phyloP scores from a whole-genome alignment of 2,888 invertebrate species.

The Agrilus biguttatus region DNA sequence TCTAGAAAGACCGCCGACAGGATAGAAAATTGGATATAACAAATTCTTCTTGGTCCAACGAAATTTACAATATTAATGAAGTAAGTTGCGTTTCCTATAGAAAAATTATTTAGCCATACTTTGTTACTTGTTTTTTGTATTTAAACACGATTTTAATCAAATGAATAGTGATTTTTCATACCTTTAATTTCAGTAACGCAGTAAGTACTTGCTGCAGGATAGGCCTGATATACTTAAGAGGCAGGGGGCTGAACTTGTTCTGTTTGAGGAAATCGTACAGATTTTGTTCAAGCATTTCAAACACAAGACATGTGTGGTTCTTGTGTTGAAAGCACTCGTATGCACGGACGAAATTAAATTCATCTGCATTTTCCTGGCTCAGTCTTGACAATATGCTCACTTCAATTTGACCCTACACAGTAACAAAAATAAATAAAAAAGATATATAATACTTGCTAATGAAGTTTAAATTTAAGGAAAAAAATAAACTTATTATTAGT shows the following conservation, averaged over 20 bases:
- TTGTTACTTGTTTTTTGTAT: too few species aligned
- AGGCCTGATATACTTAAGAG: slow-evolving; percentile 95
- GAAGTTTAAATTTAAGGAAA: too few species aligned
- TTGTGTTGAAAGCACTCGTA: slow-evolving; percentile 99
- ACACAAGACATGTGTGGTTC: slow-evolving; percentile 98
- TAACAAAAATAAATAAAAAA: too few species aligned
- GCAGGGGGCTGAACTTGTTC: slow-evolving; percentile 98
- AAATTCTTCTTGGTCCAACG: too few species aligned
- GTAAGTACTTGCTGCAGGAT: slow-evolving; percentile 94
- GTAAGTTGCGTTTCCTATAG: too few species aligned
- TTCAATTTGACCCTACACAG: slow-evolving; percentile 85
- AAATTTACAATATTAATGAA: background rate
- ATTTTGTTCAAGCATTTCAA: slow-evolving; percentile 99
- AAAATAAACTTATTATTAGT: too few species aligned
- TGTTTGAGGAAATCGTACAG: slow-evolving; percentile 99
- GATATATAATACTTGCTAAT: too few species aligned
- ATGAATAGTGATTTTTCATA: slow-evolving; percentile 21
- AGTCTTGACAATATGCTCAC: slow-evolving; percentile 86
- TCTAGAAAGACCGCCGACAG: too few species aligned
- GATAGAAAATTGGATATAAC: too few species aligned
- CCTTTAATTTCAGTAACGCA: slow-evolving; percentile 80
- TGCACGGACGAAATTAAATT: slow-evolving; percentile 99
- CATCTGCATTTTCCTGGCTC: slow-evolving; percentile 96
- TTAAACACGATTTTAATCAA: too few species aligned
- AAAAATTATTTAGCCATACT: too few species aligned